phyloP scores from a whole-genome alignment of 2,113 vertebrate species.

The Recurvirostra avosetta region DNA sequence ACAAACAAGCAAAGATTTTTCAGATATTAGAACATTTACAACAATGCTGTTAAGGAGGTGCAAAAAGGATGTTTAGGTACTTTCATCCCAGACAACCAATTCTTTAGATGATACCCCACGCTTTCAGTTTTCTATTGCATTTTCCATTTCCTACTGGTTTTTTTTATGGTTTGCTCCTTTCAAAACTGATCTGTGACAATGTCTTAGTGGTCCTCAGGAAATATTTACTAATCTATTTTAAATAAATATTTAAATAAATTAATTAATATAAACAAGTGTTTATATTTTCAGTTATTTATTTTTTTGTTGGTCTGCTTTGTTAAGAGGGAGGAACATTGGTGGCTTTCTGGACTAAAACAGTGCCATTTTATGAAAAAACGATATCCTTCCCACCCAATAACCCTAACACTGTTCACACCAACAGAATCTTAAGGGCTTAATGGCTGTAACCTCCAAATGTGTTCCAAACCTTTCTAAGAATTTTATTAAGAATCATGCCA shows the following conservation, averaged over 20 bases:
- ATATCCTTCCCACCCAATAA: not conserved
- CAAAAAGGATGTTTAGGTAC: not conserved
- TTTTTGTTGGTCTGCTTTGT: not conserved
- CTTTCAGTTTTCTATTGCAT: not conserved
- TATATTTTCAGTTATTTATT: not conserved
- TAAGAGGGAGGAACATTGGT: not conserved
- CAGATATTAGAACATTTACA: not conserved
- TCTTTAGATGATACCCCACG: not conserved
- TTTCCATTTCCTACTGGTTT: not conserved
- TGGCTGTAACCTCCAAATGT: not conserved
- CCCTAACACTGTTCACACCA: accelerated
- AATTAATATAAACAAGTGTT: not conserved
- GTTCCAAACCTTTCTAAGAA: not conserved
- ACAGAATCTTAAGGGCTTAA: not conserved
- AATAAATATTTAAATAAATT: too few relatives aligned
- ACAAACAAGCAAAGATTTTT: not conserved
- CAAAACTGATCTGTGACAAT: not conserved
- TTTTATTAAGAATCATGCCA: not conserved
- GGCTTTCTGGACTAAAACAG: not conserved
- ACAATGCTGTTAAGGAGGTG: not conserved
- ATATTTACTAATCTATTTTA: not conserved
- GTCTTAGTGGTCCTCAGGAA: not conserved
- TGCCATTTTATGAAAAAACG: not conserved
- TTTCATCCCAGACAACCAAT: not conserved
- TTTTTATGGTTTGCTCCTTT: not conserved